phyloP scores from a whole-genome alignment of 1,140 invertebrate genomes.

The Tetragonula clypearis region DNA sequence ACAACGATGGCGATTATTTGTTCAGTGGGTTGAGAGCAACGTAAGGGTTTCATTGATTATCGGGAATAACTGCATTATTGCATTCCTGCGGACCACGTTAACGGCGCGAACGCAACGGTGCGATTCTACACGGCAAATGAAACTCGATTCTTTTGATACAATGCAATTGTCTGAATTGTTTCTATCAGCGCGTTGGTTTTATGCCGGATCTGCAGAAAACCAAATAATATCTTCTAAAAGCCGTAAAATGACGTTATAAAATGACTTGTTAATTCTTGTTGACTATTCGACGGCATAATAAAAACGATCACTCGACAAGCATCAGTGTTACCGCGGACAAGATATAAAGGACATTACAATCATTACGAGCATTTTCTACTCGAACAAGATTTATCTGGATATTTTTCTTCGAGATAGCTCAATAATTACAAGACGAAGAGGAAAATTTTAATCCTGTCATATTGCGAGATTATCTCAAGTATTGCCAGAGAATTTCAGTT shows the following conservation, averaged over 20 bases:
- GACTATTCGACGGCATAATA: neutral
- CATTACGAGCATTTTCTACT: neutral
- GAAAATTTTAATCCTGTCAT: neutral
- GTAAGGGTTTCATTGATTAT: slow-evolving; percentile 4
- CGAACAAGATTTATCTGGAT: neutral
- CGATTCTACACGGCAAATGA: neutral
- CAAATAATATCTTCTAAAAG: neutral
- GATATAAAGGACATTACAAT: neutral
- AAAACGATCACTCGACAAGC: neutral
- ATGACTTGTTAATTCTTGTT: neutral
- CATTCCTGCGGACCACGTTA: neutral
- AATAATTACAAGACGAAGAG: neutral
- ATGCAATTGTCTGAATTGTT: neutral
- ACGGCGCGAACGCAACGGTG: neutral
- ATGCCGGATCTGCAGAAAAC: too few species aligned
- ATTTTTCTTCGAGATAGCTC: neutral
- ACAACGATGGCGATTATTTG: slow-evolving; percentile 1
- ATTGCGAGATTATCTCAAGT: neutral
- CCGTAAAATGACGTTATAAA: neutral
- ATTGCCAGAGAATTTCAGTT: neutral
- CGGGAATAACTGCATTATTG: slow-evolving; percentile 31
- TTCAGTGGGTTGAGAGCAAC: too few species aligned
- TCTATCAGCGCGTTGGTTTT: neutral
- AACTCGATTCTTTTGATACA: slow-evolving; percentile 1
- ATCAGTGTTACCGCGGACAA: too few species aligned